phyloP scores from a whole-genome alignment of 2,888 invertebrate species.

The Ferrisia virgata region DNA sequence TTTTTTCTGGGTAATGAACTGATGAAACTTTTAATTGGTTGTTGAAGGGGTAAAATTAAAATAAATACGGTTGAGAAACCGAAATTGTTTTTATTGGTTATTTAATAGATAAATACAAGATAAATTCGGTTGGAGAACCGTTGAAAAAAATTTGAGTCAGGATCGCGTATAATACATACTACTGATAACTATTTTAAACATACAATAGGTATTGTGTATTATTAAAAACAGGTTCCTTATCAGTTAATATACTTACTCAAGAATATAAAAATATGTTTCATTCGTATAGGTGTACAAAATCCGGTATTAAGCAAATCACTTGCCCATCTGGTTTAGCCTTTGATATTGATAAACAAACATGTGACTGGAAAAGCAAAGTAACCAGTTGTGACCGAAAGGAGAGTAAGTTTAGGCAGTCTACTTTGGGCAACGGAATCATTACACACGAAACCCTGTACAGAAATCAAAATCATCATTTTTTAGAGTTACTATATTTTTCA shows the following conservation, averaged over 20 bases:
- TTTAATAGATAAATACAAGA: too few relatives aligned
- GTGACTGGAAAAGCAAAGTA: constrained; percentile 98
- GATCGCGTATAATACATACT: neutral
- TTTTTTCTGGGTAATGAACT: too few relatives aligned
- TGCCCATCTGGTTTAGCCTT: constrained; percentile 95
- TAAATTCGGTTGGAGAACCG: too few relatives aligned
- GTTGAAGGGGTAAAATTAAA: too few relatives aligned
- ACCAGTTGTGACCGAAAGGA: constrained; percentile 92
- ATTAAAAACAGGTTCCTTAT: neutral
- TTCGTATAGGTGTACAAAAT: constrained; percentile 78
- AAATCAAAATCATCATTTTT: neutral
- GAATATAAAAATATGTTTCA: constrained; percentile 25
- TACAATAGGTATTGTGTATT: neutral
- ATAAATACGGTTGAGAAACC: too few relatives aligned
- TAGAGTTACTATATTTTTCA: neutral
- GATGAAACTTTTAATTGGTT: too few relatives aligned
- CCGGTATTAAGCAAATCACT: constrained; percentile 93
- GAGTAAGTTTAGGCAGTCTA: constrained; percentile 67
- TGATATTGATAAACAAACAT: constrained; percentile 96
- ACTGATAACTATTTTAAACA: neutral
- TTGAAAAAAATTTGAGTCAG: neutral
- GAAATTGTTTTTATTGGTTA: too few relatives aligned
- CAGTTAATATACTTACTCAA: neutral
- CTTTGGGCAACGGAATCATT: constrained; percentile 36
- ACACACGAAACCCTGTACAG: constrained; percentile 31